Evolutionary conservation across 2,888 invertebrate genomes (phyloP).

Genomic region (Hypselothyrea guttata): DNA sequence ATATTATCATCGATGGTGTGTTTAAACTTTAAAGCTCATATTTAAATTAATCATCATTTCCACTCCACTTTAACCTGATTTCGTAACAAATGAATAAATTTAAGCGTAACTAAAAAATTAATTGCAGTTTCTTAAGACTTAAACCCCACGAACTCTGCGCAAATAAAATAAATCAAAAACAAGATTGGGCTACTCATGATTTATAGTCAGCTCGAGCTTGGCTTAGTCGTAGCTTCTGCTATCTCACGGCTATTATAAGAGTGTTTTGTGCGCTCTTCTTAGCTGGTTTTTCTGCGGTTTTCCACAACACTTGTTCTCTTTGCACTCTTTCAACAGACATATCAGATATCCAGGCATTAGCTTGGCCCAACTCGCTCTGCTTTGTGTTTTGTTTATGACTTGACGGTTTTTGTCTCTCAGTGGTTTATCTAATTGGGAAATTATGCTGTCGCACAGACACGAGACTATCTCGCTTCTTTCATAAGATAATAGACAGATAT

Average conservation of each 20-base stretch:
- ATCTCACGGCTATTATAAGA: constrained; percentile 56
- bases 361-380: background rate
- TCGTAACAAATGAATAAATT: no score
- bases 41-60: no score
- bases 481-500: constrained; percentile 24
- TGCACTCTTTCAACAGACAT: constrained; percentile 12
- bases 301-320: constrained; percentile 41
- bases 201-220: constrained; percentile 32
- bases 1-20: no score
- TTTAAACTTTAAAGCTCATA: no score
- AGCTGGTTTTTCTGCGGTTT: constrained; percentile 37
- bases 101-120: no score
- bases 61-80: no score
- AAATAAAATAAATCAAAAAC: no score
- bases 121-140: no score
- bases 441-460: constrained; percentile 35
- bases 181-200: no score
- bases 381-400: constrained; percentile 23
- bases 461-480: constrained; percentile 16
- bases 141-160: no score
- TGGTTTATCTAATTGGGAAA: constrained; percentile 63
- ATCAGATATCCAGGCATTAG: constrained; percentile 34
- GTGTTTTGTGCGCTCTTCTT: constrained; percentile 15
- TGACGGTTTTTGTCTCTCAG: constrained; percentile 23
- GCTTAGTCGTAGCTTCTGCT: no score